A percentile compares a stretch with the other conserved stretches of the same genome.
Evolutionary conservation across 1,140 invertebrate genomes (phyloP).

Genomic region (Saccostrea cuccullata): DNA sequence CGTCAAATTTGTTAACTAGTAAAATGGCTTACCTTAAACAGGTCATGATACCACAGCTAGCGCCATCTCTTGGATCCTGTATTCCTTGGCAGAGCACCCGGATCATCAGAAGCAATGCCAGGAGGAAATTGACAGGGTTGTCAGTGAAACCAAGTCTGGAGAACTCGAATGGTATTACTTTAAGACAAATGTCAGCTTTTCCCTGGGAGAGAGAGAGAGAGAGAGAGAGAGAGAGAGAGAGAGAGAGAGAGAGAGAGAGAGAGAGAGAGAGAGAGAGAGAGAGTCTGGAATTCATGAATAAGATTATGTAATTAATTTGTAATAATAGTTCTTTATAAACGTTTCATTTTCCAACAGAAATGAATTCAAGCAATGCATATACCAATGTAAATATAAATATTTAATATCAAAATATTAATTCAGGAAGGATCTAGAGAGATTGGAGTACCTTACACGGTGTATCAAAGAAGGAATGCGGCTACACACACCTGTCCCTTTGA

Average conservation of each 20-base stretch:
- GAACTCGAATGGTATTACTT: constrained; percentile 70
- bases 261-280: too few relatives aligned
- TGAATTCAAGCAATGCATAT: too few relatives aligned
- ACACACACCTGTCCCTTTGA: constrained; percentile 82
- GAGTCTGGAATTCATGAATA: too few relatives aligned
- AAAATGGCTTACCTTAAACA: constrained; percentile 66
- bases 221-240: too few relatives aligned
- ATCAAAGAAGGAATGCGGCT: constrained; percentile 78
- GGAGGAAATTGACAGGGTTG: constrained; percentile 87
- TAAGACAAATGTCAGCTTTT: neutral
- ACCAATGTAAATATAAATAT: neutral
- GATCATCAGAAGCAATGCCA: constrained; percentile 88
- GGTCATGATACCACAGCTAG: constrained; percentile 78
- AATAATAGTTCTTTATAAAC: too few relatives aligned
- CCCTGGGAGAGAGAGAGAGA: too few relatives aligned
- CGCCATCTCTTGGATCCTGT: constrained; percentile 86
- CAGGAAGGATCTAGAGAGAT: constrained; percentile 63
- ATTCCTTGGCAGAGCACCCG: constrained; percentile 88
- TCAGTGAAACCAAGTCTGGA: constrained; percentile 80
- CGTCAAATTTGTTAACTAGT: too few relatives aligned
- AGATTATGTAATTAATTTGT: too few relatives aligned
- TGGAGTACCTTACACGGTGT: constrained; percentile 76
- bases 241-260: too few relatives aligned
- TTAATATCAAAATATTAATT: neutral
- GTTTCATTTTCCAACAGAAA: too few relatives aligned